Conservation (phyloP, 92 coral and sea anemone genomes). For the Diadumene lineata region DNA sequence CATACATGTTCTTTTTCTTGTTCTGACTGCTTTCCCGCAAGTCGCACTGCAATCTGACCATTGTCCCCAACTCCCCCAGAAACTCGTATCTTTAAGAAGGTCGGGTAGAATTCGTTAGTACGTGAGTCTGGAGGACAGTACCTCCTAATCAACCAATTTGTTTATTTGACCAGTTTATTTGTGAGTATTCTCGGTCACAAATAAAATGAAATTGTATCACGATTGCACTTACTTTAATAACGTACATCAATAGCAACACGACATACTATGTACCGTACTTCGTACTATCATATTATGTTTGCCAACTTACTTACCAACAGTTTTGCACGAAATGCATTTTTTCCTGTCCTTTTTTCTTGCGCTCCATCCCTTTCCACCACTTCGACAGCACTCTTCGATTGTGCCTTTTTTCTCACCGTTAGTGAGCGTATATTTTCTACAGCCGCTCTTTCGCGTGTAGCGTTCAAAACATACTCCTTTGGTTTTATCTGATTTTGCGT, state of each 20-base stretch:
- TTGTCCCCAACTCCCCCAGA: slow-evolving; percentile 50
- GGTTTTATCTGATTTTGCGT: neutral
- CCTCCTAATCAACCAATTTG: too few relatives aligned
- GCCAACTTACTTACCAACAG: slow-evolving; percentile 21
- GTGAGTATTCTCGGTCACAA: too few relatives aligned
- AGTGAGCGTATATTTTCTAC: slow-evolving; percentile 11
- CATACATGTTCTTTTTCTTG: slow-evolving; percentile 35
- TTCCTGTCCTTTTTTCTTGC: neutral
- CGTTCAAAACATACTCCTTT: slow-evolving; percentile 25
- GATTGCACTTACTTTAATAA: too few relatives aligned
- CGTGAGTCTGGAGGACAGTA: too few relatives aligned
- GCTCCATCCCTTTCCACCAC: slow-evolving; percentile 35
- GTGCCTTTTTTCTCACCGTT: neutral
- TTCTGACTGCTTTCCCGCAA: slow-evolving; percentile 37
- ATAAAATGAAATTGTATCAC: too few relatives aligned
- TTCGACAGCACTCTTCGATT: slow-evolving; percentile 35
- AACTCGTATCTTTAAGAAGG: slow-evolving; percentile 43
- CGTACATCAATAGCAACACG: too few relatives aligned
- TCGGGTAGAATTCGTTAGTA: neutral
- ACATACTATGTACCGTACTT: too few relatives aligned
- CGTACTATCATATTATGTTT: too few relatives aligned
- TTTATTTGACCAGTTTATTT: too few relatives aligned
- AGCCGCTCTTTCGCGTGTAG: neutral
- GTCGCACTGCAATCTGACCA: slow-evolving; percentile 63
- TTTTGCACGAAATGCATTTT: slow-evolving; percentile 20